phyloP scores from a whole-genome alignment of 1,140 invertebrate species.

The Lethocerus indicus region DNA sequence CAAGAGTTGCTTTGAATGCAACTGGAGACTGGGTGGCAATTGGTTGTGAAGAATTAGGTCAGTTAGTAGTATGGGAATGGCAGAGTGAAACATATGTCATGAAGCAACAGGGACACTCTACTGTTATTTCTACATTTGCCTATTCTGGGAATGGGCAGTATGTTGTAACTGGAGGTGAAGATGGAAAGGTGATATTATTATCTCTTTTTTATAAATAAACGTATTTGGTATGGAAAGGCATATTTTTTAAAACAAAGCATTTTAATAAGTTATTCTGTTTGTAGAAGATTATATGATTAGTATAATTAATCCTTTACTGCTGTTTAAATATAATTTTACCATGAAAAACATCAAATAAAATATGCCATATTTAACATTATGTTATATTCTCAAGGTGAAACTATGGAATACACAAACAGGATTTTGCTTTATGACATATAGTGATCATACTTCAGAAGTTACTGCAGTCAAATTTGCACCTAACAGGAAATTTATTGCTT shows the following conservation, averaged over 20 bases:
- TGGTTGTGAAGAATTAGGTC: constrained; percentile 66
- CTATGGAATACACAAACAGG: constrained; percentile 81
- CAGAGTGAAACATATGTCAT: constrained; percentile 96
- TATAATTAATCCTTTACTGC: too few relatives aligned
- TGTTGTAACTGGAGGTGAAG: constrained; percentile 83
- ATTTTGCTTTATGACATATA: constrained; percentile 91
- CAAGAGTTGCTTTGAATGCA: constrained; percentile 61
- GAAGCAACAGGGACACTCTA: constrained; percentile 91
- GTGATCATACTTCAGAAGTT: constrained; percentile 69
- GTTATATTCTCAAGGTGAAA: constrained; percentile 45
- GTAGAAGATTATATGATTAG: too few relatives aligned
- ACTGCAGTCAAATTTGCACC: constrained; percentile 69
- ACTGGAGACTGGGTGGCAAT: constrained; percentile 91
- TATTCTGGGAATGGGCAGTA: constrained; percentile 86
- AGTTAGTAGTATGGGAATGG: constrained; percentile 97
- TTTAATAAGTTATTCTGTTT: too few relatives aligned
- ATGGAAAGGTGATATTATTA: constrained; percentile 59
- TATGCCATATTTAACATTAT: background rate
- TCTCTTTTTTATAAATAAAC: too few relatives aligned
- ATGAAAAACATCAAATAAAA: too few relatives aligned
- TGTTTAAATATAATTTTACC: too few relatives aligned
- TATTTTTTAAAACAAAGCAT: too few relatives aligned
- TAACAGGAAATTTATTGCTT: constrained; percentile 82
- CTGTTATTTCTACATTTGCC: constrained; percentile 68
- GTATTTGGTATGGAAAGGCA: too few relatives aligned